Percentiles rank a stretch among this genome's conserved stretches.
These are phyloP conservation scores for Limnodromus scolopaceus DNA, from an alignment of 2,797 vertebrate species.

Conservation along the genomic window DNA sequence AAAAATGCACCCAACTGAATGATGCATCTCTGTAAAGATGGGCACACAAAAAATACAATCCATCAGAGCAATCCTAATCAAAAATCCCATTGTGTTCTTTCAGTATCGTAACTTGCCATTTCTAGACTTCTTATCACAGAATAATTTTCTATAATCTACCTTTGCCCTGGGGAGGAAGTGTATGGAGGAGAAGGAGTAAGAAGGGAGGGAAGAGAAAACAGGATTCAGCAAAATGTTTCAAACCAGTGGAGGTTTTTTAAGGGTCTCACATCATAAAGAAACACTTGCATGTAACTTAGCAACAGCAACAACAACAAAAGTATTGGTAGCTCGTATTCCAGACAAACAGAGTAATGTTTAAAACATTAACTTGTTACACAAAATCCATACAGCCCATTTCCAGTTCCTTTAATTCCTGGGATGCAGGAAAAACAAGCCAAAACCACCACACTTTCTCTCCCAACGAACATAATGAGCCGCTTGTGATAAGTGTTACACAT, in stretches of 20 bases:
- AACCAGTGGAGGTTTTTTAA: neutral
- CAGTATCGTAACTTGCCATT: neutral
- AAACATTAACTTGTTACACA: constrained; percentile 23
- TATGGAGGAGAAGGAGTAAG: neutral
- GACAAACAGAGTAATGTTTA: constrained; percentile 17
- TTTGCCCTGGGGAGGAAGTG: neutral
- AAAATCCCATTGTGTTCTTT: neutral
- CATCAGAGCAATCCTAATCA: neutral
- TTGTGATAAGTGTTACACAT: neutral
- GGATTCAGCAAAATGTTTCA: constrained; percentile 15
- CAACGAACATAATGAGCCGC: neutral
- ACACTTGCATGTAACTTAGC: constrained; percentile 27
- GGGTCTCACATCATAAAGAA: neutral
- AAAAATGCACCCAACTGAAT: neutral
- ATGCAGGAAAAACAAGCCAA: neutral
- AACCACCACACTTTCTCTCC: neutral
- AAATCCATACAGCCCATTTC: neutral
- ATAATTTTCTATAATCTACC: neutral
- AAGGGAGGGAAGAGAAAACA: neutral
- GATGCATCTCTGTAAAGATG: neutral
- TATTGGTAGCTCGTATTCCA: constrained; percentile 19
- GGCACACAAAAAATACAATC: neutral
- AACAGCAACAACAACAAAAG: constrained; percentile 16
- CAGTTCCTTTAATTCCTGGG: neutral
- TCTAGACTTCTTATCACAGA: neutral